Evolutionary conservation across 2,888 invertebrate genomes (phyloP).

Genomic region (Alloplasta piceator): DNA sequence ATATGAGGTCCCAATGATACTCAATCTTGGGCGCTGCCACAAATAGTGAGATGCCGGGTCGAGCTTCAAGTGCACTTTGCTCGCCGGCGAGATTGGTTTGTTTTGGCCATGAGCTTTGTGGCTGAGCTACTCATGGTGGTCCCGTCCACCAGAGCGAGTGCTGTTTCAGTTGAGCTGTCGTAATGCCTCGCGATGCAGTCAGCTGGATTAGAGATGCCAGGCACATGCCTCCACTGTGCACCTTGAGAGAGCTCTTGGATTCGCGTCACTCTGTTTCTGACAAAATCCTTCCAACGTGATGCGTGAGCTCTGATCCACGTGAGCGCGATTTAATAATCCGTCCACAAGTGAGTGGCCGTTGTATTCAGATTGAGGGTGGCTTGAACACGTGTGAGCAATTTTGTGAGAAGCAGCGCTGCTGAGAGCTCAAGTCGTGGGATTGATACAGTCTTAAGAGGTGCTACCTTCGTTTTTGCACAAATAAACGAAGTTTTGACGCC

Average conservation of each 20-base stretch:
- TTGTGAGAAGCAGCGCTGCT: constrained; percentile 60
- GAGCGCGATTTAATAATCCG: constrained; percentile 56
- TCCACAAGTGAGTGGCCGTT: constrained; percentile 55
- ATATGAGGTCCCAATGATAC: neutral
- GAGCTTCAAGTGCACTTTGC: constrained; percentile 14
- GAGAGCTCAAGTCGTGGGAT: constrained; percentile 71
- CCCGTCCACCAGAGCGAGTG: constrained; percentile 46
- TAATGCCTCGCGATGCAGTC: constrained; percentile 63
- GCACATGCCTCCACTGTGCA: constrained; percentile 54
- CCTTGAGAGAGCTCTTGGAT: constrained; percentile 57
- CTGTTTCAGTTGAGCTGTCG: constrained; percentile 33
- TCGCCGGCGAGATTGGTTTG: neutral
- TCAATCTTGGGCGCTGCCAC: constrained; percentile 11
- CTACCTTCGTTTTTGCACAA: constrained; percentile 54
- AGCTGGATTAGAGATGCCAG: constrained; percentile 63
- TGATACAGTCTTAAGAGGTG: constrained; percentile 60
- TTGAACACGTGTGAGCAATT: constrained; percentile 19
- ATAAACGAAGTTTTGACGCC: constrained; percentile 4
- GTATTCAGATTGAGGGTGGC: neutral
- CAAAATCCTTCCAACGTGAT: constrained; percentile 64
- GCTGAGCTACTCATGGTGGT: constrained; percentile 41
- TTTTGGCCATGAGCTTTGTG: neutral
- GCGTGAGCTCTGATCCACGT: constrained; percentile 57
- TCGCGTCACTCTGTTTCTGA: constrained; percentile 55
- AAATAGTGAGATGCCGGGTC: constrained; percentile 27